These are phyloP conservation scores for Athalia circularis DNA, from an alignment of 2,888 invertebrate genomes.

Conservation along the genomic window DNA sequence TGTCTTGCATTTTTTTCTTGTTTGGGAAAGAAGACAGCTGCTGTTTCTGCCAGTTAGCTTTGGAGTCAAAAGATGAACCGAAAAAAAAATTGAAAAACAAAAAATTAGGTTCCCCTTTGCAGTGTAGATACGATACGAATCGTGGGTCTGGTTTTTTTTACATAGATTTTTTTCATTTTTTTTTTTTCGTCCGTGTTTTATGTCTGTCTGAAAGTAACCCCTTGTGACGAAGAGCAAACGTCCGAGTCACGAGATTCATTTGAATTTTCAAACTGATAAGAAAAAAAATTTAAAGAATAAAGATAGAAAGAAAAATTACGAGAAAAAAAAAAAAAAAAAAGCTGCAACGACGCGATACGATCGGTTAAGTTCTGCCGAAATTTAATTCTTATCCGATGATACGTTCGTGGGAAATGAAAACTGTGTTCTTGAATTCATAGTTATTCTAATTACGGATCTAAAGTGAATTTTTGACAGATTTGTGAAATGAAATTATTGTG, in stretches of 20 bases:
- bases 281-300: neutral
- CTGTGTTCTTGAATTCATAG: too few species aligned
- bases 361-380: too few species aligned
- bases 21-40: too few species aligned
- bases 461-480: neutral
- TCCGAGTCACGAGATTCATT: neutral
- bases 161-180: neutral
- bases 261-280: neutral
- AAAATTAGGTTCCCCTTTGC: neutral
- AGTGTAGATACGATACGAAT: neutral
- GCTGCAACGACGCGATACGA: too few species aligned
- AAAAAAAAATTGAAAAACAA: neutral
- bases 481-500: neutral
- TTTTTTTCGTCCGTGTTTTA: neutral
- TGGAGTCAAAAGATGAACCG: slow-evolving; percentile 1
- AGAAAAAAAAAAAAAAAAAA: too few species aligned
- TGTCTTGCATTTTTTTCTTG: neutral
- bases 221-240: slow-evolving; percentile 3
- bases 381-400: too few species aligned
- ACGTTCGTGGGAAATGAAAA: too few species aligned
- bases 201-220: neutral
- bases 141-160: neutral
- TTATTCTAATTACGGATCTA: too few species aligned
- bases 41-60: neutral
- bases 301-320: too few species aligned